Conservation (phyloP, 2,888 invertebrate genomes). For the Callinectes sapidus region DNA sequence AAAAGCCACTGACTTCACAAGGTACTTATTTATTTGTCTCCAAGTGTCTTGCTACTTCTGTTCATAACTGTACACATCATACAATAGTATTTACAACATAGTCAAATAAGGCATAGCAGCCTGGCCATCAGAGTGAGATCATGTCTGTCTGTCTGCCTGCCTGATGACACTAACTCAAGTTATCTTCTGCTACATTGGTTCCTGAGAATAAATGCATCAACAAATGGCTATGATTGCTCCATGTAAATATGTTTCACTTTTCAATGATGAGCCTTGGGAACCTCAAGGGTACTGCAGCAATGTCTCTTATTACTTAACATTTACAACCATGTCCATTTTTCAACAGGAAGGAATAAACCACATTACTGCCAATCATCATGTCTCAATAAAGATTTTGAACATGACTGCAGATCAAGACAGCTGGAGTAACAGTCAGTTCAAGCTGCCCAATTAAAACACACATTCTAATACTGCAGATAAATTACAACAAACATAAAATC, state of each 20-base stretch:
- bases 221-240: background rate
- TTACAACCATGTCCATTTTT: background rate
- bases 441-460: background rate
- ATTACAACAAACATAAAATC: background rate
- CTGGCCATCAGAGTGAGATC: conserved; percentile 14
- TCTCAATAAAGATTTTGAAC: background rate
- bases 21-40: background rate
- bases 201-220: conserved; percentile 25
- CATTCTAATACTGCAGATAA: background rate
- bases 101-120: background rate
- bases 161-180: background rate
- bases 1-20: background rate
- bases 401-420: background rate
- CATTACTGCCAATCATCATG: background rate
- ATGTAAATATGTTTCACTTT: background rate
- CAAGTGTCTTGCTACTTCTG: background rate
- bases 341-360: background rate
- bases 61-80: conserved; percentile 29
- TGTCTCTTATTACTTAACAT: background rate
- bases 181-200: background rate
- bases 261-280: background rate
- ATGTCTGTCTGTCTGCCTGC: conserved; percentile 21
- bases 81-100: conserved; percentile 9
- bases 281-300: background rate
- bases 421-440: background rate